Evolutionary conservation across 2,113 vertebrate species (phyloP), one percentile per base, ranked within the genome.

Genomic region (sheep (Ovis aries)): DNA sequence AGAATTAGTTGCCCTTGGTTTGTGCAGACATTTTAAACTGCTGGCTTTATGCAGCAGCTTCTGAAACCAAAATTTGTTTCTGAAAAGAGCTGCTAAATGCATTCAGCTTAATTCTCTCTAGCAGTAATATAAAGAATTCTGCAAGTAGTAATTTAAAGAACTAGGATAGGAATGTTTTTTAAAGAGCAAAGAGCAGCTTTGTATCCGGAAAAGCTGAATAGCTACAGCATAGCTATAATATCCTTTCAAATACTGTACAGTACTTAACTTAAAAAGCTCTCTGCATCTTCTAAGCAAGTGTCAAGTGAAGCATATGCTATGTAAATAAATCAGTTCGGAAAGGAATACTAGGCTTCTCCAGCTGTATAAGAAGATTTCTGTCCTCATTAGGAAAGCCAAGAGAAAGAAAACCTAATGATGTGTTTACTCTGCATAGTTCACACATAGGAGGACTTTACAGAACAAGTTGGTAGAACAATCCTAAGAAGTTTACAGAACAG

Each of bases 171-270:
- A 92, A 87, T 71, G 43, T 83, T 90, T 97, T 90, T 64, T 71
- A 80, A 96, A 94, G 36, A 97, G 86, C 36, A 36, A 91, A 91
- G 83, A 91, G 36, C 29, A 91, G 45, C 71, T 95, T 81, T 95
- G 62, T 85, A 95, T 82, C 88, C 14, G 82, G 90, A 95, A 90
- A 95, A 98, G 60, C 52, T 92, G 71, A 96, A 94, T 87, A 80
- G 78, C 83, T 94, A 57, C 3, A 85, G 40, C n/a, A 33, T 88
- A 98, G 97, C 97, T 91, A 98, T 98, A 88, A 98, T 98, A 98
- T 97, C 97, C 97, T 97, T 94, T 96, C 36, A 97, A 97, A 87
- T 83, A 71, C 4, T 91, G 60, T 59, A 59, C 15, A 94, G 90
- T 55, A 90, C 81, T 97, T 93, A 93, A 96, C 90, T 96, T 78